Percentiles rank a stretch among this genome's conserved stretches.
These are phyloP conservation scores for Pogonomyrmex barbatus DNA, from an alignment of 1,140 invertebrate species.

Conservation along the genomic window DNA sequence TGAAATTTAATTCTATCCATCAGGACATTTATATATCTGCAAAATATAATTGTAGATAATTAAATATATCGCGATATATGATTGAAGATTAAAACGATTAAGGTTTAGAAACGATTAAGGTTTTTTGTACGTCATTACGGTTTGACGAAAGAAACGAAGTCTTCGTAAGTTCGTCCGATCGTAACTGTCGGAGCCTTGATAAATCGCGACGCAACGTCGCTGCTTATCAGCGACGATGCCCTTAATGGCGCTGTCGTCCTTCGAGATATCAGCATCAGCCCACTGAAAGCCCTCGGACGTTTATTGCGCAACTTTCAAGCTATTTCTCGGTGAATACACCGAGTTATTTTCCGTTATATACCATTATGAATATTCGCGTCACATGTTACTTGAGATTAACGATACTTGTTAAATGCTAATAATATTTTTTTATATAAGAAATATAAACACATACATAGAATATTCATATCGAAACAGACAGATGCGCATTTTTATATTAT, in stretches of 20 bases:
- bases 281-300: background rate
- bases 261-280: constrained; percentile 23
- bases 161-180: constrained; percentile 11
- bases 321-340: background rate
- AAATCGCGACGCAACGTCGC: constrained; percentile 28
- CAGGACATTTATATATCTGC: background rate
- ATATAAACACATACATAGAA: background rate
- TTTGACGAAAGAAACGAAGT: constrained; percentile 28
- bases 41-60: constrained; percentile 1
- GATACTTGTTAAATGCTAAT: background rate
- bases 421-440: background rate
- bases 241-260: constrained; percentile 52
- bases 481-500: background rate
- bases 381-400: background rate
- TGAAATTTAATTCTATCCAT: constrained; percentile 13
- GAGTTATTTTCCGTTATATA: background rate
- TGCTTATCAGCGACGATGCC: constrained; percentile 30
- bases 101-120: background rate
- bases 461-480: background rate
- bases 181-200: constrained; percentile 32
- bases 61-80: background rate
- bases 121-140: constrained; percentile 9
- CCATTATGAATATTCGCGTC: background rate
- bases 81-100: background rate
- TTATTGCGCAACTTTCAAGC: constrained; percentile 9